Evolutionary conservation across 2,113 vertebrate genomes (phyloP), one percentile per base, ranked within the genome.

Genomic region (Phylloscopus trochilus): DNA sequence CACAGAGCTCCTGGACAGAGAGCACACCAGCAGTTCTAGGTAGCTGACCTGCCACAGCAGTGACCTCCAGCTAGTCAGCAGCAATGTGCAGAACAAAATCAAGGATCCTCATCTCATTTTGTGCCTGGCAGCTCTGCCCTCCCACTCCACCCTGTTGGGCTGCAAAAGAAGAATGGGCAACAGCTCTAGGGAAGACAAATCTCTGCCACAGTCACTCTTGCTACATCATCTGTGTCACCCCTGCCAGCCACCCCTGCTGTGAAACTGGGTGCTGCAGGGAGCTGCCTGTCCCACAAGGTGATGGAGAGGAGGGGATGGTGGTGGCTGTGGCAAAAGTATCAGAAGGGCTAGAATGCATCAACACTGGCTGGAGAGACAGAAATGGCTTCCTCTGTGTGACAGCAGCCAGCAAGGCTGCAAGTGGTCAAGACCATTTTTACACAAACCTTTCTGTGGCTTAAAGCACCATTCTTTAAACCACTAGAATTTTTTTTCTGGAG

Each of bases 41-140:
- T 0, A 0, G 44, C 78, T 55, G 56, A 74, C 14, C 26, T 84
- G 41, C 63, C 7, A 2, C 4, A 3, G 53, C 49, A 52, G 41
- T 28, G 37, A 72, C 44, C 33, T 87, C 44, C 81, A 67, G 89
- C n/a, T 74, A 15, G 55, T 1, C 12, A 46, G 24, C 81, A 92
- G 51, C 66, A n/a, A 62, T 0, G 2, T 17, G 21, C 9, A 11
- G 11, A 87, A 59, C 0, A 4, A 87, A 78, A 43, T 15, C 21
- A 67, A 79, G 53, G 44, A 59, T 39, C 46, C 28, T 72, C 35
- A 39, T 8, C 37, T 89, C 2, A 0, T 21, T 59, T 62, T 67
- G 51, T 39, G 59, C 63, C 88, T 67, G 58, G 62, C 62, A 84
- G 28, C 33, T 30, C 39, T 27, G 19, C 47, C 33, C n/a, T 68